Evolutionary conservation across 92 coral and sea anemone species (phyloP).

Genomic region (Scolanthus callimorphus): DNA sequence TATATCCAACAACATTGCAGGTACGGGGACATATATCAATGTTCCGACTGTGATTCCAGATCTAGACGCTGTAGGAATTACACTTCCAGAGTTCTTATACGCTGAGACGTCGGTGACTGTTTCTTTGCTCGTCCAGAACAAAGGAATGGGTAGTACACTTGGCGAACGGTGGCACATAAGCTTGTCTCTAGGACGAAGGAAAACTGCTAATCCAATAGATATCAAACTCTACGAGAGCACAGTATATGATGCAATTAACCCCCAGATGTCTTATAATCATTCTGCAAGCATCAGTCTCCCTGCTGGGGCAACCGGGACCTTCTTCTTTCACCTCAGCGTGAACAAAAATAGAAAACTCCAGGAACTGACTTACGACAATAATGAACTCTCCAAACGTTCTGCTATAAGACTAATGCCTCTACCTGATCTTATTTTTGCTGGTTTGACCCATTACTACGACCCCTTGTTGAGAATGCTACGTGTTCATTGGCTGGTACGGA

Average conservation of each 20-base stretch:
- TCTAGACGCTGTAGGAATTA: slow-evolving; percentile 27
- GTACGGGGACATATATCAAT: slow-evolving; percentile 7
- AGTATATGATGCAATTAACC: slow-evolving; percentile 2
- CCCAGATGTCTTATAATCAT: slow-evolving; percentile 33
- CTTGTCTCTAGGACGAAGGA: slow-evolving; percentile 27
- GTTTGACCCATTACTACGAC: slow-evolving; percentile 22
- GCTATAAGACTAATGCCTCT: slow-evolving; percentile 27
- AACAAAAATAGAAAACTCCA: slow-evolving; percentile 23
- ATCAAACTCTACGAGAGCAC: slow-evolving; percentile 17
- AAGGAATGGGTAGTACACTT: slow-evolving; percentile 43
- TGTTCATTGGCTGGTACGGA: slow-evolving; percentile 46
- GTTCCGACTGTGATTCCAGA: slow-evolving; percentile 50
- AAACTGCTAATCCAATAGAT: slow-evolving; percentile 11
- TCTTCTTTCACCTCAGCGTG: slow-evolving; percentile 39
- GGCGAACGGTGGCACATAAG: slow-evolving; percentile 33
- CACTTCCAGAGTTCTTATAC: slow-evolving; percentile 4
- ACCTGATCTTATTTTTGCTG: slow-evolving; percentile 40
- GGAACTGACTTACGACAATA: slow-evolving; percentile 34
- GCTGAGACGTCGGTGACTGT: slow-evolving; percentile 38
- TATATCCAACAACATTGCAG: slow-evolving; percentile 25
- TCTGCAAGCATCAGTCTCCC: slow-evolving; percentile 33
- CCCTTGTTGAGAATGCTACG: slow-evolving; percentile 32
- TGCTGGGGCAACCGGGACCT: slow-evolving; percentile 16
- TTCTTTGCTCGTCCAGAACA: slow-evolving; percentile 49
- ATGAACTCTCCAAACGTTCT: slow-evolving; percentile 19